Evolutionary conservation across 1,140 invertebrate species (phyloP).

Genomic region (Drosophila insularis): DNA sequence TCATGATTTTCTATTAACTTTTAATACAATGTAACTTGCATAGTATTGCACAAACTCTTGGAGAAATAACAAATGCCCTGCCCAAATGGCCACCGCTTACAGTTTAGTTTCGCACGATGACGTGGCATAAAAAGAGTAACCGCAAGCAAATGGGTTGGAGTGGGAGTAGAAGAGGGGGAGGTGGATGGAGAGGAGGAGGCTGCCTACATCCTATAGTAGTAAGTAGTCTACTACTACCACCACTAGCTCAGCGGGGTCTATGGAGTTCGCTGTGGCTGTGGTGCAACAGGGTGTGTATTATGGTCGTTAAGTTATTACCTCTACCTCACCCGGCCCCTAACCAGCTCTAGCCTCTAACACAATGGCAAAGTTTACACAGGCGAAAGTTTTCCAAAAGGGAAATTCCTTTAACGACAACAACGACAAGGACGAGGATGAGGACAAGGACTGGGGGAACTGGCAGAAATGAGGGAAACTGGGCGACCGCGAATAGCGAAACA

Average conservation of each 20-base stretch:
- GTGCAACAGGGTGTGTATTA: conserved; percentile 80
- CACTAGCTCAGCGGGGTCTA: conserved; percentile 7
- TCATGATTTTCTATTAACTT: too few relatives aligned
- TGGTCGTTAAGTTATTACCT: conserved; percentile 81
- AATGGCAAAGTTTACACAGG: conserved; percentile 77
- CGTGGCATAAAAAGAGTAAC: conserved; percentile 4
- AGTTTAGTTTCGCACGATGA: neutral
- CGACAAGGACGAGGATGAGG: neutral
- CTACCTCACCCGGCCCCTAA: conserved; percentile 37
- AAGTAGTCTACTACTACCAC: conserved; percentile 9
- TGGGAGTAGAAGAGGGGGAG: neutral
- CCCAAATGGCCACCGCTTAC: neutral
- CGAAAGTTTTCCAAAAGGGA: conserved; percentile 66
- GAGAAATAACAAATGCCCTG: neutral
- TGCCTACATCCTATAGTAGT: conserved; percentile 8
- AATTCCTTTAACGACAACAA: conserved; percentile 59
- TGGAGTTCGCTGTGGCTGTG: conserved; percentile 32
- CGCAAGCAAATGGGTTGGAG: conserved; percentile 28
- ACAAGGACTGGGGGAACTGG: conserved; percentile 17
- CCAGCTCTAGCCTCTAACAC: conserved; percentile 27
- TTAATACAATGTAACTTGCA: neutral
- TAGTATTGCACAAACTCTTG: neutral
- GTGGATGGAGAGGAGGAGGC: neutral
- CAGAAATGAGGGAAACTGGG: conserved; percentile 17
- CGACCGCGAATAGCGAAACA: conserved; percentile 19